Base-by-base conservation (phyloP, 1,140 invertebrate species). In the Zaprionus davidi region DNA sequence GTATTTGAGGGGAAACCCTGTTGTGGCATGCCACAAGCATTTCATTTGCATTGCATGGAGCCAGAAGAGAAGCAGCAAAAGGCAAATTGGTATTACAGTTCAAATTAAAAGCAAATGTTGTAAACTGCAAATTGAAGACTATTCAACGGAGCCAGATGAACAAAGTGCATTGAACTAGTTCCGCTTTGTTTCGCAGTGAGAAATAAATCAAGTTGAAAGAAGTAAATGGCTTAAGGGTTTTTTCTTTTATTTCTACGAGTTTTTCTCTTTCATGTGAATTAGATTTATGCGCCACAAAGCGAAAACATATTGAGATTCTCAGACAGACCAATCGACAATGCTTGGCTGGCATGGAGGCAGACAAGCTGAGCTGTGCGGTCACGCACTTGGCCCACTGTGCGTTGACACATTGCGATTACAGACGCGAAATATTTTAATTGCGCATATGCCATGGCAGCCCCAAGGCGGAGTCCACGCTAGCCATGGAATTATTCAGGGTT, bases 271-370 rank as follows among this genome's bases (percentile, higher is more conserved):
- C 65, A 71, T 60, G 58, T 58, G 17, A 24, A 59, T 53, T 71
- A 76, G 76, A 78, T 81, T 88, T 73, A 87, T 83, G 81, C 64
- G 71, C 57, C 70, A 22, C 71, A 41, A 73, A 71, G 56, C 51
- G 68, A 77, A 36, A 80, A 67, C 84, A 83, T 87, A 87, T 87
- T 84, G 84, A 83, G 83, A 84, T 88, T 83, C 78, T 74, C 78
- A 88, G 84, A 84, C 81, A 81, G 80, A 88, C 84, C 74, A 78
- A 87, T 83, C 78, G 80, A 24, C 11, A 51, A 24, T 20, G 12
- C 24, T 11, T 34, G 3, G 9, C 31, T 34, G 0, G 31, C 11
- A 49, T 49, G 44, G 31, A 34, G 17, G 44, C n/a, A 38, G 41
- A 46, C 6, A 46, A 7, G 41, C 15, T n/a, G n/a, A 46, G n/a